Evolutionary conservation across 2,797 vertebrate species (phyloP).

Genomic region (Gallinago solitaria): DNA sequence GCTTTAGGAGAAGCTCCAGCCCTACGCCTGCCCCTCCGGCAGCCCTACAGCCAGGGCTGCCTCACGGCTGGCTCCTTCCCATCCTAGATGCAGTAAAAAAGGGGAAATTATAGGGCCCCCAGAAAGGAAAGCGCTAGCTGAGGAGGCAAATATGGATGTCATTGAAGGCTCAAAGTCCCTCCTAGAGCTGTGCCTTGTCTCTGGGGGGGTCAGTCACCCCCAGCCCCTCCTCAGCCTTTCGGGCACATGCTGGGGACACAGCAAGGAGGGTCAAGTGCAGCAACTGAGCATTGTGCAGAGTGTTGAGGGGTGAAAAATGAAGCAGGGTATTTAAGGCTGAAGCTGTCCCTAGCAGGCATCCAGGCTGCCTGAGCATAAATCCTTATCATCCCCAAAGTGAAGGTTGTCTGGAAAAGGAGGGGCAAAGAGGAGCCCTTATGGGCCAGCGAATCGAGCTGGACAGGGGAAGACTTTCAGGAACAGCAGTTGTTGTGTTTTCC

Average conservation of each 20-base stretch:
- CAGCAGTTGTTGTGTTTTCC: rapidly evolving
- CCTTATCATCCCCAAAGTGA: background rate
- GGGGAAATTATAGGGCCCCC: background rate
- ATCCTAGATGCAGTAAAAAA: background rate
- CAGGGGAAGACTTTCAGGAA: background rate
- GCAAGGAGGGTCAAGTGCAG: background rate
- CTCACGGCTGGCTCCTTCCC: rapidly evolving
- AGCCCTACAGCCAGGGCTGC: background rate
- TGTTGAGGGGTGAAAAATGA: background rate
- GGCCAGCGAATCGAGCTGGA: background rate
- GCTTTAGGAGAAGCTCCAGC: background rate
- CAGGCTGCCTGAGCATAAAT: rapidly evolving
- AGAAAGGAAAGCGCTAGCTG: background rate
- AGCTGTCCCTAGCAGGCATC: background rate
- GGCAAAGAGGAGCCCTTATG: rapidly evolving
- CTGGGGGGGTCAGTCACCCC: rapidly evolving
- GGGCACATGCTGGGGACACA: background rate
- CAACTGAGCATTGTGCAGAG: rapidly evolving
- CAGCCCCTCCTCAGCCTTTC: background rate
- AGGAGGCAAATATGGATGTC: background rate
- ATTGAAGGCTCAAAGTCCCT: background rate
- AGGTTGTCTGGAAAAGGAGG: background rate
- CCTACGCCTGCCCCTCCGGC: background rate
- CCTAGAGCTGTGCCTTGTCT: rapidly evolving
- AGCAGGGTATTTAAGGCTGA: background rate